Evolutionary conservation across 1,140 invertebrate genomes (phyloP), one percentile per base, ranked within the genome.

Genomic region (Drosophila elegans): DNA sequence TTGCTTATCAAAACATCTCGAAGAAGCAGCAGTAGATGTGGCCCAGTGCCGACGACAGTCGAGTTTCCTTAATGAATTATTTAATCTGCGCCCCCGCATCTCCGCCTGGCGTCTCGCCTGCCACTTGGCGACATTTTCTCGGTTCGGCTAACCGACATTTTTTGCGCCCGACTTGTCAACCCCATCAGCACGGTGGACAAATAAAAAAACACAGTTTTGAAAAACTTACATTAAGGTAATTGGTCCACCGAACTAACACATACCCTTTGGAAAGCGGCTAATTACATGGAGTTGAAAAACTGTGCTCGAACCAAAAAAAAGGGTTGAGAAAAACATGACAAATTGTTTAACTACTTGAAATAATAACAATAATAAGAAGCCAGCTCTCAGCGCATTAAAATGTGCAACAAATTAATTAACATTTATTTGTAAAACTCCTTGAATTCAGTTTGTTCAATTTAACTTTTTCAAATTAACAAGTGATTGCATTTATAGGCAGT

Each of bases 61-160:
- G 64, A 85, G 78, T 86, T 86, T 76, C 69, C 83, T 88, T 86
- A 88, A 86, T 86, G 83, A 86, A 86, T 86, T 86, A 86, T 86
- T 86, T 86, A 86, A 86, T 86, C 83, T 79, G 72, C 61, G 75
- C 60, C 64, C 67, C 71, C 66, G 83, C 74, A 81, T 86, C 69
- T 78, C 60, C 36, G 25, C 48, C 36, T 3, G 25, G n/a, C 41
- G 64, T 57, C 64, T 46, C 64, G 68, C 39, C 68, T 38, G 72
- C 57, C 44, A 64, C 42, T 74, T 54, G 71, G 39, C 64, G 62
- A 86, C 62, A 71, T 57, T 69, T 71, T 53, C 68, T 82, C 78
- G 67, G 59, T 48, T 62, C 71, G 72, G 69, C 72, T 75, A 83
- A 76, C 69, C 83, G 68, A 76, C 75, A 79, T 88, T 88, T 88